These are phyloP conservation scores for Gambusia affinis DNA, from an alignment of 2,113 vertebrate genomes.

Conservation along the genomic window DNA sequence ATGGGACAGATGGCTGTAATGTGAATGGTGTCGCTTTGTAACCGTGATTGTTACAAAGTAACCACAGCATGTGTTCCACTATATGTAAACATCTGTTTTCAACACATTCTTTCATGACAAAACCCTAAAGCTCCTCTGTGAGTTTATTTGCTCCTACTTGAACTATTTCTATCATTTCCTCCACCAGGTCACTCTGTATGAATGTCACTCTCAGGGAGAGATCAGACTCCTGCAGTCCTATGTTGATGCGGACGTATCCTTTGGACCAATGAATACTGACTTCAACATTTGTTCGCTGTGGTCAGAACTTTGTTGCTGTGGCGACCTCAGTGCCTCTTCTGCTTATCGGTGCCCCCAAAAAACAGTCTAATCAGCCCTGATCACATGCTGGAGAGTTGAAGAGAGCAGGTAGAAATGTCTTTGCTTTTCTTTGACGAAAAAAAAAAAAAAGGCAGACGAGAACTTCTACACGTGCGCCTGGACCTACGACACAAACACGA, in stretches of 20 bases:
- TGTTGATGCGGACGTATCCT: constrained; percentile 98
- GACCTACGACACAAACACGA: constrained; percentile 98
- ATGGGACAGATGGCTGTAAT: too few relatives aligned
- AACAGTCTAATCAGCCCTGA: too few relatives aligned
- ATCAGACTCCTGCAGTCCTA: constrained; percentile 94
- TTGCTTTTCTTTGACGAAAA: constrained; percentile 74
- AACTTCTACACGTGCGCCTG: constrained; percentile 99
- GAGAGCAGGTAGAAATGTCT: background rate
- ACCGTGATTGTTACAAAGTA: too few relatives aligned
- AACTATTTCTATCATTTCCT: background rate
- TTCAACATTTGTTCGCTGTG: background rate
- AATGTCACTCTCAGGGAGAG: constrained; percentile 98
- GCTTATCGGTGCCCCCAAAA: too few relatives aligned
- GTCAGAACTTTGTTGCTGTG: too few relatives aligned
- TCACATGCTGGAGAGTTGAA: background rate
- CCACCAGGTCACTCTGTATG: constrained; percentile 93
- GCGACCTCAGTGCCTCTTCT: too few relatives aligned
- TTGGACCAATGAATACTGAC: constrained; percentile 23
- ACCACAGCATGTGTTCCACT: too few relatives aligned
- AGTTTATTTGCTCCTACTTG: background rate
- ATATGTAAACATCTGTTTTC: too few relatives aligned
- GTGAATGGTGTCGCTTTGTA: too few relatives aligned
- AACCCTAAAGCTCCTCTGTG: background rate
- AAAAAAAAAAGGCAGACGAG: constrained; percentile 90
- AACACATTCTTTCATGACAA: too few relatives aligned